Conservation (phyloP, 2,797 vertebrate species). For the Clarias laeviceps region DNA sequence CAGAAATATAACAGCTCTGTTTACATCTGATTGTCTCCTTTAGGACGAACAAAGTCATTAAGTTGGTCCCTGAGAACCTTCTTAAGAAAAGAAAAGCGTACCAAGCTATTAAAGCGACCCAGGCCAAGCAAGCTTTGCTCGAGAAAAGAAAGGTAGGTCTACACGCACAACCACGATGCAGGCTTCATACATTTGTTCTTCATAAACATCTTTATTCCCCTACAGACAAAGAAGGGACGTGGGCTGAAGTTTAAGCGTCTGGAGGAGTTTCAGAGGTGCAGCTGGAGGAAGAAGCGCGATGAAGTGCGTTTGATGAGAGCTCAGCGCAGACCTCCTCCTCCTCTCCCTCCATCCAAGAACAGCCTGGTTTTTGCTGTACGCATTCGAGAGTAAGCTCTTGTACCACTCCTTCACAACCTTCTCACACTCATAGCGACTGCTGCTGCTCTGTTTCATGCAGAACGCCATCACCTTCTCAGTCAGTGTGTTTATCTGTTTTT, state of each 20-base stretch:
- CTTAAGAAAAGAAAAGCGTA: conserved; percentile 92
- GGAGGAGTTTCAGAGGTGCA: conserved; percentile 83
- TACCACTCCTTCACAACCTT: background rate
- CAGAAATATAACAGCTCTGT: background rate
- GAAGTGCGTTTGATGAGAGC: conserved; percentile 75
- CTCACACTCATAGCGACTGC: background rate
- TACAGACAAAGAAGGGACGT: conserved; percentile 80
- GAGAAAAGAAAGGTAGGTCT: conserved; percentile 82
- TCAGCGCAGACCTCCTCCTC: conserved; percentile 65
- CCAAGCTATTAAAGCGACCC: conserved; percentile 92
- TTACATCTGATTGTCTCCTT: background rate
- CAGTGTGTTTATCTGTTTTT: background rate
- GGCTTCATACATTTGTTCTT: no score
- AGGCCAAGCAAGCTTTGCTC: conserved; percentile 88
- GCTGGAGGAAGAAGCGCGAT: conserved; percentile 79
- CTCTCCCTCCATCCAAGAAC: conserved; percentile 73
- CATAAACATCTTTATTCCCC: background rate
- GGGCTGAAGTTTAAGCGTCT: conserved; percentile 85
- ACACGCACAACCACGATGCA: no score
- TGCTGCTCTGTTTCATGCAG: background rate
- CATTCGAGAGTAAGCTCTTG: conserved; percentile 79
- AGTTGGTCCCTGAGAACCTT: conserved; percentile 92
- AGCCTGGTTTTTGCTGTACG: conserved; percentile 85
- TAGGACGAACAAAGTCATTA: conserved; percentile 82
- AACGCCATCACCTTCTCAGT: no score